phyloP scores from a whole-genome alignment of 2,888 invertebrate species.

The Agrypnus murinus region DNA sequence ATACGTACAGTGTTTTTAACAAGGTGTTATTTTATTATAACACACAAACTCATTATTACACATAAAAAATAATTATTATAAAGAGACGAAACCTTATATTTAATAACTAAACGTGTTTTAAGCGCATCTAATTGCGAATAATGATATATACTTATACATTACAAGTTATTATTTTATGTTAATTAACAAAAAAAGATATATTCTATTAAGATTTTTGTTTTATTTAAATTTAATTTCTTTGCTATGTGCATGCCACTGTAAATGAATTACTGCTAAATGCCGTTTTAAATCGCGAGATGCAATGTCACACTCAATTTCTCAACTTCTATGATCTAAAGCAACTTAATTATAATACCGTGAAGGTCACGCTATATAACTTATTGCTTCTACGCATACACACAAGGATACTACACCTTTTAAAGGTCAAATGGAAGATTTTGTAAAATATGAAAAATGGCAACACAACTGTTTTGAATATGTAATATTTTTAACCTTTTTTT shows the following conservation, averaged over 20 bases:
- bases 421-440: constrained; percentile 8
- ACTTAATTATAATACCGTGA: constrained; percentile 57
- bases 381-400: constrained; percentile 31
- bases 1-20: neutral
- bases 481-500: too few relatives aligned
- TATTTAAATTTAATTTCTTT: neutral
- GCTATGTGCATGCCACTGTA: neutral
- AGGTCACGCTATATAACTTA: constrained; percentile 53
- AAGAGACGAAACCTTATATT: neutral
- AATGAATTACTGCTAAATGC: constrained; percentile 35
- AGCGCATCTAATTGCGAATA: neutral
- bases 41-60: constrained; percentile 2
- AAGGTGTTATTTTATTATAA: neutral
- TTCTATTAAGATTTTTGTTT: constrained; percentile 2
- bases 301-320: constrained; percentile 38
- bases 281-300: constrained; percentile 28
- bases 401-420: constrained; percentile 6
- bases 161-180: constrained; percentile 23
- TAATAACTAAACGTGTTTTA: constrained; percentile 8
- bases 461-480: neutral
- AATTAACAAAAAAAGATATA: constrained; percentile 12
- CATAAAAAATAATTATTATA: neutral
- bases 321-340: constrained; percentile 46
- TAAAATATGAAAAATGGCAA: neutral
- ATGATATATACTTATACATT: constrained; percentile 14